phyloP scores from a whole-genome alignment of 2,113 vertebrate genomes.

The Phoenicopterus ruber region DNA sequence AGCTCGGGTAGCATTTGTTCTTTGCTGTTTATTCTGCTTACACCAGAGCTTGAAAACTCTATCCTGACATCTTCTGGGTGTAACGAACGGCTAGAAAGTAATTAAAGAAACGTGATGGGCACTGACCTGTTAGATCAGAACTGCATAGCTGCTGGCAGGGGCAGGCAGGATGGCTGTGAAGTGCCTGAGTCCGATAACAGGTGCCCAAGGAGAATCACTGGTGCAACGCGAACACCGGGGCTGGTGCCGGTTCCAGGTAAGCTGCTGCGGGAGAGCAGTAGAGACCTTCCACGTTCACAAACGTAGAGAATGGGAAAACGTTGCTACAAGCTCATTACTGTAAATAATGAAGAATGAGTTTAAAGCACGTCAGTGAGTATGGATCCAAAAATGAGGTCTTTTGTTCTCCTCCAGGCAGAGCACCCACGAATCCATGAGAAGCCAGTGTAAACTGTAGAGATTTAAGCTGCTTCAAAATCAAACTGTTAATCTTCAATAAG shows the following conservation, averaged over 20 bases:
- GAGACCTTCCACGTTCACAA: neutral
- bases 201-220: neutral
- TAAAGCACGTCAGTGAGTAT: neutral
- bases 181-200: rapidly evolving
- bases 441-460: neutral
- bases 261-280: neutral
- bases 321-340: neutral
- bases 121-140: neutral
- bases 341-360: neutral
- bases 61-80: neutral
- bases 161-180: neutral
- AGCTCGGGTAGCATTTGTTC: neutral
- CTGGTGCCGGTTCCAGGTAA: neutral
- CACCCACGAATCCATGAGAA: rapidly evolving
- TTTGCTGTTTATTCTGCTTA: neutral
- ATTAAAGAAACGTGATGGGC: neutral
- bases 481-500: neutral
- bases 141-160: neutral
- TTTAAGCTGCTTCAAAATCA: neutral
- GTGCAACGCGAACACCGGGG: rapidly evolving
- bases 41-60: neutral
- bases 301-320: rapidly evolving
- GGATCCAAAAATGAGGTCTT: neutral
- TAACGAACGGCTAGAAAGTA: neutral
- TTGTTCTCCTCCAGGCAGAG: neutral